Conservation (phyloP, 1,140 invertebrate genomes). For the Dinoponera quadriceps region DNA sequence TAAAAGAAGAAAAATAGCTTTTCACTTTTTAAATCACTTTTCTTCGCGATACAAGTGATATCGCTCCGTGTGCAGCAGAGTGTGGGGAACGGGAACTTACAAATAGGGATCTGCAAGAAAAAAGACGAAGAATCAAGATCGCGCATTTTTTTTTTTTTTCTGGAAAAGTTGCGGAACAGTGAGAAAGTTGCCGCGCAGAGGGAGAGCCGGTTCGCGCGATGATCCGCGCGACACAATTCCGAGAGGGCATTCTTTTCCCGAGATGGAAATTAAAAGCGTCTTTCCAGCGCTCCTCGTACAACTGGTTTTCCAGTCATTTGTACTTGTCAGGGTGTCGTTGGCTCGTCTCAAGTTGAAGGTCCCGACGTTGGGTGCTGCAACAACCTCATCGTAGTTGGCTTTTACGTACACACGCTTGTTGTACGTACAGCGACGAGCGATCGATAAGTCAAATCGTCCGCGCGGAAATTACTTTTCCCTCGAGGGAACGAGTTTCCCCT, state of each 20-base stretch:
- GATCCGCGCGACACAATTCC: not conserved
- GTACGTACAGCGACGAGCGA: not conserved
- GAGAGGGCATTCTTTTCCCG: not conserved
- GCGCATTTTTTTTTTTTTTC: too few species aligned
- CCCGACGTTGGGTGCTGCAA: constrained; percentile 34
- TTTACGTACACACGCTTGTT: not conserved
- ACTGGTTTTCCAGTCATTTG: constrained; percentile 33
- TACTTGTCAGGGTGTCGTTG: constrained; percentile 33
- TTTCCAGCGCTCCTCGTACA: constrained; percentile 35
- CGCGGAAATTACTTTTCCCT: constrained; percentile 21
- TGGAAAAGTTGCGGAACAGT: too few species aligned
- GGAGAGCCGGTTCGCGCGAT: too few species aligned
- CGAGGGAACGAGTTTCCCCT: constrained; percentile 4
- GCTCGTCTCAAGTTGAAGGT: constrained; percentile 46
- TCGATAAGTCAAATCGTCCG: not conserved
- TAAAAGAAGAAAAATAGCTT: too few species aligned
- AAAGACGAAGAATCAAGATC: too few species aligned
- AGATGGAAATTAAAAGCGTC: constrained; percentile 39
- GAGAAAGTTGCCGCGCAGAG: too few species aligned
- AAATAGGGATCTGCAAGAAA: too few species aligned
- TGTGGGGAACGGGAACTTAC: too few species aligned
- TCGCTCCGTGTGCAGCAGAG: too few species aligned
- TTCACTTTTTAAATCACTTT: too few species aligned
- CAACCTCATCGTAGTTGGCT: constrained; percentile 35
- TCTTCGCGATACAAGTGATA: too few species aligned